Percentiles rank a stretch among this genome's conserved stretches.
Conservation (phyloP, 2,113 vertebrate species). For the Zingel zingel region DNA sequence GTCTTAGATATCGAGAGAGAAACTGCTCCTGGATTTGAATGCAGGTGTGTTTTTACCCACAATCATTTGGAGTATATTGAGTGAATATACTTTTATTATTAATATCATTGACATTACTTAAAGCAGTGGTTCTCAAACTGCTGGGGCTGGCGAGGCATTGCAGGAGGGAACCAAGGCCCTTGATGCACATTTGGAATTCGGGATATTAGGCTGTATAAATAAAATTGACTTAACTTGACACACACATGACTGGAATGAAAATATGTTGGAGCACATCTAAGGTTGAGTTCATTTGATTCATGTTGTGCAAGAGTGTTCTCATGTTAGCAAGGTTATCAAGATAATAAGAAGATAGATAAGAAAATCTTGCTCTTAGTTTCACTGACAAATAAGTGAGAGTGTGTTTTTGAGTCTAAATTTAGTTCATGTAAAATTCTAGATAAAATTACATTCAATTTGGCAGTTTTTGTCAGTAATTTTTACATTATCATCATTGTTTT, state of each 20-base stretch:
- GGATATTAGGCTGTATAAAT: too few relatives aligned
- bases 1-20: not conserved
- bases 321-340: too few relatives aligned
- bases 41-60: not conserved
- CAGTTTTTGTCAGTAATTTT: too few relatives aligned
- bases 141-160: not conserved
- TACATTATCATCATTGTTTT: not conserved
- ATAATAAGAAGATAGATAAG: not conserved
- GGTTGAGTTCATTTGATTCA: not conserved
- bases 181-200: too few relatives aligned
- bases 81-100: conserved; percentile 6
- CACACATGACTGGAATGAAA: not conserved
- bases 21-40: not conserved
- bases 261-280: not conserved
- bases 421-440: not conserved
- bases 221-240: not conserved
- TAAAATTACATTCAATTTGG: not conserved
- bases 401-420: not conserved
- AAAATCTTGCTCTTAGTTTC: not conserved
- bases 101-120: not conserved
- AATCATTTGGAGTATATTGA: not conserved
- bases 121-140: conserved; percentile 1
- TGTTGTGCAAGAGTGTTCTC: not conserved
- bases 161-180: not conserved
- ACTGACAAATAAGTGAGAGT: not conserved